phyloP scores from a whole-genome alignment of 2,797 vertebrate species.

The Eupleurogrammus muticus region DNA sequence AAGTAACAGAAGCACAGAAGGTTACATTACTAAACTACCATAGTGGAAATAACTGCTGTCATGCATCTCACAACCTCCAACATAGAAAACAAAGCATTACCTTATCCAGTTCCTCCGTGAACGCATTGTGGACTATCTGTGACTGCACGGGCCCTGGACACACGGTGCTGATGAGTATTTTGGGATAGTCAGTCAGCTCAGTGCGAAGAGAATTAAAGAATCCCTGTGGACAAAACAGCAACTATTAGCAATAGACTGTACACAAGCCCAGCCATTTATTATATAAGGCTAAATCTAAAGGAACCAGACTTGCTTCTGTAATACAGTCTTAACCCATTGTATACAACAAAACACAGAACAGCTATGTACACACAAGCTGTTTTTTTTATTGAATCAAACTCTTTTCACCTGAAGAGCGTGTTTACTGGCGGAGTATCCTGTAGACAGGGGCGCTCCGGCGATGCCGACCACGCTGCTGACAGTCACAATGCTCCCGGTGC shows the following conservation, averaged over 20 bases:
- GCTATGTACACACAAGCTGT: neutral
- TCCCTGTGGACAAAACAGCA: constrained; percentile 80
- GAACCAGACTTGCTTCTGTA: neutral
- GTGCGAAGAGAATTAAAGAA: constrained; percentile 91
- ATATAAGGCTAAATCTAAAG: constrained; percentile 2
- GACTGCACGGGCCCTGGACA: constrained; percentile 94
- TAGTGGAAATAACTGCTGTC: neutral
- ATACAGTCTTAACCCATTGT: too few species aligned
- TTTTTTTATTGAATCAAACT: neutral
- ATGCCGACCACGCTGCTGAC: constrained; percentile 91
- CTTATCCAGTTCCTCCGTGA: constrained; percentile 87
- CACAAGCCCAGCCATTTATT: neutral
- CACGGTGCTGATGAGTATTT: constrained; percentile 89
- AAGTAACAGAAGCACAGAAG: constrained; percentile 2
- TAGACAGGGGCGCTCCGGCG: constrained; percentile 83
- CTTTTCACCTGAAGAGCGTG: constrained; percentile 91
- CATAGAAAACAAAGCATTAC: constrained; percentile 68
- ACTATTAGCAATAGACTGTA: neutral
- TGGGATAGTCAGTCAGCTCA: constrained; percentile 89
- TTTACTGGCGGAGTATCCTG: constrained; percentile 93
- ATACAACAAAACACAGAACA: too few species aligned
- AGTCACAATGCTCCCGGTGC: constrained; percentile 88
- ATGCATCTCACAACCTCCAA: neutral
- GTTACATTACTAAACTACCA: neutral
- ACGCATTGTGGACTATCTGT: constrained; percentile 89